Evolutionary conservation across 2,113 vertebrate species (phyloP).

Genomic region (Aspiorhynchus laticeps): DNA sequence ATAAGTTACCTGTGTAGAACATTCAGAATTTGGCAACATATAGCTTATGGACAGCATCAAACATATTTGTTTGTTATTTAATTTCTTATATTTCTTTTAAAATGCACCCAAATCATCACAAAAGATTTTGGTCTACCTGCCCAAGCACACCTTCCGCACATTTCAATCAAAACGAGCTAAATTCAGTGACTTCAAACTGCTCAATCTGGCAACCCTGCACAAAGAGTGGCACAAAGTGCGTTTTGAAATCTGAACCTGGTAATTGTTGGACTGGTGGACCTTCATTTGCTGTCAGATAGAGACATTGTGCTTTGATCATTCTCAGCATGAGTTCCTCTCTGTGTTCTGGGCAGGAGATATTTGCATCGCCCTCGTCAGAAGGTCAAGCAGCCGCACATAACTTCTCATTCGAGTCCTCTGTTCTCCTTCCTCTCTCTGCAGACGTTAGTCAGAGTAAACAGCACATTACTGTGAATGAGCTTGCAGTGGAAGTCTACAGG

Average conservation of each 20-base stretch:
- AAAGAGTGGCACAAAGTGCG: neutral
- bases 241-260: slow-evolving; percentile 18
- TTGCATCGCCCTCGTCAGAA: slow-evolving; percentile 26
- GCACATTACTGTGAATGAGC: neutral
- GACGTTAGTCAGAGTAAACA: neutral
- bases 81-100: neutral
- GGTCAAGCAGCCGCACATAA: slow-evolving; percentile 20
- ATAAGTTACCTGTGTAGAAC: neutral
- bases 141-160: neutral
- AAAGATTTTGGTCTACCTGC: neutral
- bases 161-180: neutral
- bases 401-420: slow-evolving; percentile 16
- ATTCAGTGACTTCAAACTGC: neutral
- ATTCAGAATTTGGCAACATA: neutral
- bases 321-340: slow-evolving; percentile 17
- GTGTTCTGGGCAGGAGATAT: slow-evolving; percentile 13
- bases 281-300: slow-evolving; percentile 35
- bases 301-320: slow-evolving; percentile 27
- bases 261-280: slow-evolving; percentile 2
- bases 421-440: neutral
- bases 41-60: neutral
- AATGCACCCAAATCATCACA: neutral
- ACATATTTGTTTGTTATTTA: neutral
- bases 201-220: neutral
- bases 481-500: slow-evolving; percentile 7